phyloP scores from a whole-genome alignment of 2,797 vertebrate genomes.

The Clarias pachynema region DNA sequence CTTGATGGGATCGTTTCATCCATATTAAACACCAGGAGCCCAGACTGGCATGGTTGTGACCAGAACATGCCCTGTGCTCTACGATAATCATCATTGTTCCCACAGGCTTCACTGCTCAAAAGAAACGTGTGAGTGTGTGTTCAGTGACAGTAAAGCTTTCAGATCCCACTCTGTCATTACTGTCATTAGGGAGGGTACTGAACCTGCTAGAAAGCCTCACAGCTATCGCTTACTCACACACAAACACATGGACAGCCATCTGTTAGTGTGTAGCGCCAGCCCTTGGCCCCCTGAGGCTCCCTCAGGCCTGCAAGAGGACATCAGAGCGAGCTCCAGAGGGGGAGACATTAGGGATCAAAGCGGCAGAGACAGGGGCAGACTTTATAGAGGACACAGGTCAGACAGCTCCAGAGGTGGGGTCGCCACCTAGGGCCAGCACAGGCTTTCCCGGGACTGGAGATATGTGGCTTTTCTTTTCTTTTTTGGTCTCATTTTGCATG shows the following conservation, averaged over 20 bases:
- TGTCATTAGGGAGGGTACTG: conserved; percentile 36
- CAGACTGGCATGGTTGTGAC: conserved; percentile 28
- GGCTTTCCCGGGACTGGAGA: conserved; percentile 12
- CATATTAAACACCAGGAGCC: conserved; percentile 42
- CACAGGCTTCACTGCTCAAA: conserved; percentile 40
- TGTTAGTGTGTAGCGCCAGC: conserved; percentile 59
- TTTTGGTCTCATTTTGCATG: not conserved
- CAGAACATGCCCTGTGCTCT: not conserved
- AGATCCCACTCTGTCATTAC: conserved; percentile 67
- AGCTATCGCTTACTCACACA: conserved; percentile 21
- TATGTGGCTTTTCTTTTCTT: not conserved
- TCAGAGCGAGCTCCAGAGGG: conserved; percentile 66
- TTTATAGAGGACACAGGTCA: conserved; percentile 71
- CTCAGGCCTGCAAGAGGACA: conserved; percentile 70
- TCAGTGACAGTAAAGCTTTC: conserved; percentile 59
- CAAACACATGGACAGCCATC: conserved; percentile 60
- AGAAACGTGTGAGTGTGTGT: conserved; percentile 23
- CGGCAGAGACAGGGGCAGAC: conserved; percentile 61
- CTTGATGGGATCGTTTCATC: conserved; percentile 4
- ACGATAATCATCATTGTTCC: conserved; percentile 17
- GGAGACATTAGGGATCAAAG: conserved; percentile 58
- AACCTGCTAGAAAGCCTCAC: conserved; percentile 55
- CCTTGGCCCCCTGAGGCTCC: conserved; percentile 64
- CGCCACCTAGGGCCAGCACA: conserved; percentile 30
- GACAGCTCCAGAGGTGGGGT: conserved; percentile 64